A percentile compares a stretch with the other conserved stretches of the same genome.
phyloP scores from a whole-genome alignment of 2,113 vertebrate genomes.

The Aegotheles bennettii region DNA sequence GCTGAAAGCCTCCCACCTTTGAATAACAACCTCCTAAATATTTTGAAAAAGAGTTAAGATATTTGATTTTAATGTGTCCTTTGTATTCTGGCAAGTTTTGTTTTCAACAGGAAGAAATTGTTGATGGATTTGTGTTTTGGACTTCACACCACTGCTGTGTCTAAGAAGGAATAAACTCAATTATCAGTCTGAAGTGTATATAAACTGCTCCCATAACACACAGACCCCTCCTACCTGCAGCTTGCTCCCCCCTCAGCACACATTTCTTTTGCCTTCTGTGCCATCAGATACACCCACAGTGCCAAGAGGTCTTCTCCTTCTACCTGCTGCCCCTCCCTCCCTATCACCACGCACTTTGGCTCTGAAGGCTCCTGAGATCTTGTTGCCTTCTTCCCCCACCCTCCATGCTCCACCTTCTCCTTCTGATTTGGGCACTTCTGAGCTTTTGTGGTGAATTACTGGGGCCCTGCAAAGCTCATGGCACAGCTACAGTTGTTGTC shows the following conservation, averaged over 20 bases:
- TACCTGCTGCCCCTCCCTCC: neutral
- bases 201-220: neutral
- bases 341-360: neutral
- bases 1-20: neutral
- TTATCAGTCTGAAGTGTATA: neutral
- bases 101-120: neutral
- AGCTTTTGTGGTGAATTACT: neutral
- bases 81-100: neutral
- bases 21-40: neutral
- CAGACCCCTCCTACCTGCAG: neutral
- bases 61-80: neutral
- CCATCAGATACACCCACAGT: neutral
- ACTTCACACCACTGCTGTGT: rapidly evolving
- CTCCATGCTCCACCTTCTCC: neutral
- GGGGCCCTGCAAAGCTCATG: too few relatives aligned
- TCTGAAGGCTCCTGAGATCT: neutral
- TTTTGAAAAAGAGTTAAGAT: neutral
- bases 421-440: neutral
- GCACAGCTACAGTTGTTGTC: rapidly evolving
- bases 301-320: neutral
- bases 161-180: neutral
- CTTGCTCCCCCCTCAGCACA: neutral
- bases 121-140: neutral
- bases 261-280: neutral
- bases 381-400: rapidly evolving